Evolutionary conservation across 2,797 vertebrate genomes (phyloP), one percentile per base, ranked within the genome.

Genomic region (Periophthalmus magnuspinnatus): DNA sequence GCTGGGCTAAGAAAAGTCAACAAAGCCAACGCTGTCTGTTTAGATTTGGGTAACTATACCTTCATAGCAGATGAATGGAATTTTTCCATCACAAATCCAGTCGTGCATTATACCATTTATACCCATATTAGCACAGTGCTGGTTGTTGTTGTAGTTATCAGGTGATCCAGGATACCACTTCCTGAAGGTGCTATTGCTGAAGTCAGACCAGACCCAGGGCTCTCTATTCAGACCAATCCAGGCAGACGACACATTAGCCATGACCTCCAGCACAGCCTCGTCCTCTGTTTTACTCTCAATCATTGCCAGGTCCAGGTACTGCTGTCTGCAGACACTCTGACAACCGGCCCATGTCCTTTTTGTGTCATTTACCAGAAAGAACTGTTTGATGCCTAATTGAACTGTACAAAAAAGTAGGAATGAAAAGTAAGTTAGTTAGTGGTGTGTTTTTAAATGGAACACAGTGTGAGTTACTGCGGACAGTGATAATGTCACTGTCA

Each of bases 181-280:
- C 7, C 19, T 60, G 33, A n/a, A 60, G 58, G 0, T 60, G 32
- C 32, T 36, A 0, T 13, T 36, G 17, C 56, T 58, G 28, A 2
- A 5, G 56, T 58, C 56, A 6, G 56, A 32, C 56, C 56, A 58
- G 13, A 8, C 3, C 58, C 58, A 60, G 2, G 19, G 6, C 7
- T 60, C 19, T 36, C 58, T 17, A 33, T n/a, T 36, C 58, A 60
- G 33, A 17, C 58, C 58, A 19, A 36, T 36, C 32, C 58, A 60
- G 7, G 58, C 13, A 21, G 17, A 0, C 13, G 11, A 0, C 58
- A 1, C 1, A n/a, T 0, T 2, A 17, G 0, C 5, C 56, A 17
- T 32, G 24, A 3, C 5, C 11, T 0, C 6, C 55, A 16, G 1
- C 10, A 6, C 32, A 19, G 32, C 58, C 19, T 60, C 8, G 32